Evolutionary conservation across 2,888 invertebrate genomes (phyloP).

Genomic region (Drosophila kokeensis): DNA sequence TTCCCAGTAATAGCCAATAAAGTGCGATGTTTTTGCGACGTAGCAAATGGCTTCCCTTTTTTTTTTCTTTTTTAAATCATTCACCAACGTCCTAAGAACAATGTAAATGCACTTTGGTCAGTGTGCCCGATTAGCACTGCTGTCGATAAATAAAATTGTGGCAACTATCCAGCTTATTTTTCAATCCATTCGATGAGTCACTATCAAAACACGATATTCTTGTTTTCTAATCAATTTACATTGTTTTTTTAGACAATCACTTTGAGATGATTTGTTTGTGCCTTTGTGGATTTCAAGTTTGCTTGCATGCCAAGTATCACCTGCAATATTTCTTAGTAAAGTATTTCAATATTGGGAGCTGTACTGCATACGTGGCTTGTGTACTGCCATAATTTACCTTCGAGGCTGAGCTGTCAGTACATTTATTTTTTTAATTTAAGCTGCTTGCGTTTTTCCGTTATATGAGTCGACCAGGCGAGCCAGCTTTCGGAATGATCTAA

Average conservation of each 20-base stretch:
- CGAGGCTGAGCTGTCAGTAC: background rate
- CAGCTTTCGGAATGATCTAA: background rate
- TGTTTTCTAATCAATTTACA: background rate
- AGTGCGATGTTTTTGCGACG: slow-evolving; percentile 2
- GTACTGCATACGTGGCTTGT: background rate
- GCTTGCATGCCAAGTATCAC: background rate
- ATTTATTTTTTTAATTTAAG: background rate
- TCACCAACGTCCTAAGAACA: background rate
- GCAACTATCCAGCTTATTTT: background rate
- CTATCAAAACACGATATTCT: background rate
- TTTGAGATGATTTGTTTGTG: background rate
- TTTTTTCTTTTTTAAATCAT: background rate
- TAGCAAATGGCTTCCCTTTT: background rate
- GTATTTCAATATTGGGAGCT: background rate
- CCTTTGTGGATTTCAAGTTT: background rate
- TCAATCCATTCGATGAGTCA: background rate
- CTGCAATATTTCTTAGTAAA: background rate
- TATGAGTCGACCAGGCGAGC: background rate
- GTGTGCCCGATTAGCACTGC: background rate
- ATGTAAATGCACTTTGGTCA: background rate
- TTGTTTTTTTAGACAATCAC: background rate
- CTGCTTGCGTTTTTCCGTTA: background rate
- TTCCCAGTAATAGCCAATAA: slow-evolving; percentile 14
- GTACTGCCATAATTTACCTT: background rate
- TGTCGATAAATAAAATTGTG: background rate